These are phyloP conservation scores for Euwallacea similis DNA, from an alignment of 1,140 invertebrate species.

Conservation along the genomic window DNA sequence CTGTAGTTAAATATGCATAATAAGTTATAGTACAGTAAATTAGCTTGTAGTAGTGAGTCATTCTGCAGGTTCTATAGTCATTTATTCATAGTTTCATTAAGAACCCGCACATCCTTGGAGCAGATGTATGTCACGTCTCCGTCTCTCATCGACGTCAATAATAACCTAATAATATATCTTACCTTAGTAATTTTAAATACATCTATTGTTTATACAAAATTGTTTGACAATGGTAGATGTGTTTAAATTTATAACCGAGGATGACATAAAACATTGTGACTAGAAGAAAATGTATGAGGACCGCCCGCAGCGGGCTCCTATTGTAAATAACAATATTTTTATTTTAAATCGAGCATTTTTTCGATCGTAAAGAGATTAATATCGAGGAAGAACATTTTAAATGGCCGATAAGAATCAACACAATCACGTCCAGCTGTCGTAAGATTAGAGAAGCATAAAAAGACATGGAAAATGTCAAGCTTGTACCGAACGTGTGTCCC, in stretches of 20 bases:
- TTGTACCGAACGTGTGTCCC: conserved; percentile 11
- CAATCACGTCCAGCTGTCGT: neutral
- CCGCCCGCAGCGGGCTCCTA: neutral
- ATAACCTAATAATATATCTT: too few relatives aligned
- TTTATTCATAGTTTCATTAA: too few relatives aligned
- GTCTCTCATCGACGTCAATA: too few relatives aligned
- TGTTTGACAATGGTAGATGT: conserved; percentile 1
- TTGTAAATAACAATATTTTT: conserved; percentile 7
- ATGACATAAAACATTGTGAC: conserved; percentile 9
- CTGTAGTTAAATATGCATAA: too few relatives aligned
- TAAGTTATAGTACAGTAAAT: neutral
- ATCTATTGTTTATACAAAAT: neutral
- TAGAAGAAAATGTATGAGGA: conserved; percentile 6
- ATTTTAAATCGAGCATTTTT: conserved; percentile 6
- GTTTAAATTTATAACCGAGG: conserved; percentile 1
- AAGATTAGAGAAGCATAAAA: conserved; percentile 13
- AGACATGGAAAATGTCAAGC: conserved; percentile 1
- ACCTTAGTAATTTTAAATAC: neutral
- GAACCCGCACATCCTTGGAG: too few relatives aligned
- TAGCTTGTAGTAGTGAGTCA: too few relatives aligned
- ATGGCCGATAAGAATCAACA: conserved; percentile 3
- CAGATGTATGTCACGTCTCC: too few relatives aligned
- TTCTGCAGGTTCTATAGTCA: too few relatives aligned
- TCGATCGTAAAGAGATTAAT: conserved; percentile 1
- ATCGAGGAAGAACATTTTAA: conserved; percentile 9